A percentile compares a stretch with the other conserved stretches of the same genome.
Conservation (phyloP, 2,888 invertebrate species). For the Azorinus chamasolen region DNA sequence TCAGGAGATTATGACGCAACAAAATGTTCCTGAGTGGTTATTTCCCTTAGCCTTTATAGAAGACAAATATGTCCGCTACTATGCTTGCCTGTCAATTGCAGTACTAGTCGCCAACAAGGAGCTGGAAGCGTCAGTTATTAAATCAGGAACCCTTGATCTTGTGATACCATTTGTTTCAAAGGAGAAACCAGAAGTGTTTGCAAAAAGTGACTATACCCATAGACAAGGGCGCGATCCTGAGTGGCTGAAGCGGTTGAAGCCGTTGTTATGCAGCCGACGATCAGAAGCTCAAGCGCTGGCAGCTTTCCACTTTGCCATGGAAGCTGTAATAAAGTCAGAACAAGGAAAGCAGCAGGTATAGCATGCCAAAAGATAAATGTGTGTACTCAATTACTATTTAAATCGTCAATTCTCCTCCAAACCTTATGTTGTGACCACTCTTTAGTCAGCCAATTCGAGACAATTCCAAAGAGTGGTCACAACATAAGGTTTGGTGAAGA, state of each 20-base stretch:
- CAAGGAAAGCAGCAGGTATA: conserved; percentile 85
- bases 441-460: neutral
- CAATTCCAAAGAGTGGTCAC: neutral
- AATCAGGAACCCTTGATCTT: conserved; percentile 97
- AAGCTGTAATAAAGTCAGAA: conserved; percentile 97
- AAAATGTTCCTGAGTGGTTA: conserved; percentile 93
- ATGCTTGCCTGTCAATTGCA: conserved; percentile 98
- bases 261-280: conserved; percentile 96
- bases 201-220: conserved; percentile 91
- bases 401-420: neutral
- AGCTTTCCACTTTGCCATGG: conserved; percentile 99
- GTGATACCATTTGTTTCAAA: conserved; percentile 98
- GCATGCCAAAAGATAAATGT: no score
- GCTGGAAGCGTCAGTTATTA: conserved; percentile 97
- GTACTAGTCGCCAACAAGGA: conserved; percentile 98
- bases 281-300: conserved; percentile 98
- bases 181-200: conserved; percentile 98
- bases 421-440: neutral
- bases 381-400: no score
- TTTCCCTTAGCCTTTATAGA: conserved; percentile 98
- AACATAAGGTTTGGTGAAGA: neutral
- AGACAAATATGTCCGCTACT: conserved; percentile 95
- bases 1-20: conserved; percentile 98
- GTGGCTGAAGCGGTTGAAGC: conserved; percentile 97
- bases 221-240: conserved; percentile 98